Evolutionary conservation across 2,797 vertebrate genomes (phyloP).

Genomic region (Sardinella longiceps): DNA sequence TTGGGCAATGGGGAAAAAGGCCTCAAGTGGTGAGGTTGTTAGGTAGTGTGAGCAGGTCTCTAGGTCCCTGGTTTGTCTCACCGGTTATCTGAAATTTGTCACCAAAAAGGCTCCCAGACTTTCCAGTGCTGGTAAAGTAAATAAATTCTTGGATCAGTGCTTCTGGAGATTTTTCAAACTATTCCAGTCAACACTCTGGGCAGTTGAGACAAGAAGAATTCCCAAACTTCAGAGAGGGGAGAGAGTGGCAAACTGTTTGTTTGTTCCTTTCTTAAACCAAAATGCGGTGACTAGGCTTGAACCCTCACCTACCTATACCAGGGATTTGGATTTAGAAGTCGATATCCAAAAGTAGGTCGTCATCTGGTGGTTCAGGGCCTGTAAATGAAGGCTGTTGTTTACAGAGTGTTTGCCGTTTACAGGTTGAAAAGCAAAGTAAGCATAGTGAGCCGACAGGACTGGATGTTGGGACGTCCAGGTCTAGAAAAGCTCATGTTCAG

Average conservation of each 20-base stretch:
- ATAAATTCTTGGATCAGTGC: neutral
- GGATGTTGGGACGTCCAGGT: neutral
- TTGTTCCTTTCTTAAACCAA: neutral
- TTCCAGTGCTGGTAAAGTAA: neutral
- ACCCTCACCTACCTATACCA: neutral
- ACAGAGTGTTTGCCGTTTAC: constrained; percentile 62
- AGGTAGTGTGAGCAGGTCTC: neutral
- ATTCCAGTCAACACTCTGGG: neutral
- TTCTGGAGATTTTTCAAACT: constrained; percentile 4
- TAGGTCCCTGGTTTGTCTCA: neutral
- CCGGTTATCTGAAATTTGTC: neutral
- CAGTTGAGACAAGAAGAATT: neutral
- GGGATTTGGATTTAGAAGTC: neutral
- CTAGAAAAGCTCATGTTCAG: constrained; percentile 62
- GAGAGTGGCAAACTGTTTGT: neutral
- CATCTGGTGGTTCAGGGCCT: constrained; percentile 34
- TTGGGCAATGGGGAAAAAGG: neutral
- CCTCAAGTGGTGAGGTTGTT: neutral
- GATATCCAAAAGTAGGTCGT: neutral
- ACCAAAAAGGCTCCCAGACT: neutral
- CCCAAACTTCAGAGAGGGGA: neutral
- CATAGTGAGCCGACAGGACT: neutral
- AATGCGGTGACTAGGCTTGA: neutral
- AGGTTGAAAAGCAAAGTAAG: constrained; percentile 45
- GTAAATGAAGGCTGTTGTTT: constrained; percentile 64